Conservation (phyloP, 1,140 invertebrate species). For the Gryon sp. region DNA sequence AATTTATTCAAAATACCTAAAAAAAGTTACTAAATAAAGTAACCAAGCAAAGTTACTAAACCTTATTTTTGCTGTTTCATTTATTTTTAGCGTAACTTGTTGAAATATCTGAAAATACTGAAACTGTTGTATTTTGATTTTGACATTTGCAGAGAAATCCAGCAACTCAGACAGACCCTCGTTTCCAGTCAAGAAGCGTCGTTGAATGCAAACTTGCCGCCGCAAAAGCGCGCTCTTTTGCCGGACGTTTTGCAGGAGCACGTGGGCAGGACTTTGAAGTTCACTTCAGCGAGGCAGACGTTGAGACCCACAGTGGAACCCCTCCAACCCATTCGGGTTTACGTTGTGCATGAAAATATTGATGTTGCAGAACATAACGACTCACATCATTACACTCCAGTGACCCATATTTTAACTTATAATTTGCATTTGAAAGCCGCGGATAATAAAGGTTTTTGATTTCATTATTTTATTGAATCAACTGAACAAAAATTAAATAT, state of each 20-base stretch:
- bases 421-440: conserved; percentile 84
- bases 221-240: conserved; percentile 82
- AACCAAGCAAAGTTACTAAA: neutral
- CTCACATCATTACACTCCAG: conserved; percentile 81
- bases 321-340: conserved; percentile 83
- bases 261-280: conserved; percentile 79
- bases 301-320: conserved; percentile 77
- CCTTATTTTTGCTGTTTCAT: no score
- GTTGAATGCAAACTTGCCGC: conserved; percentile 78
- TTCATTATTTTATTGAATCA: no score
- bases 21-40: neutral
- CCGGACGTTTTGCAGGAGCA: conserved; percentile 83
- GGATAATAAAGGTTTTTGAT: conserved; percentile 80
- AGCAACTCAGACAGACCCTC: conserved; percentile 63
- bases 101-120: no score
- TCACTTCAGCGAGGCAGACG: conserved; percentile 70
- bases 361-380: conserved; percentile 84
- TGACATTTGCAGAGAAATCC: conserved; percentile 78
- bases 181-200: conserved; percentile 67
- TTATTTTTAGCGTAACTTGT: no score
- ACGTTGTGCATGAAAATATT: conserved; percentile 87
- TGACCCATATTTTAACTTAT: conserved; percentile 83
- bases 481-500: neutral
- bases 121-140: no score
- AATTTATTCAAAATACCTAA: no score